Base-by-base conservation (phyloP, 2,113 vertebrate species). In the Cygnus buccinator region DNA sequence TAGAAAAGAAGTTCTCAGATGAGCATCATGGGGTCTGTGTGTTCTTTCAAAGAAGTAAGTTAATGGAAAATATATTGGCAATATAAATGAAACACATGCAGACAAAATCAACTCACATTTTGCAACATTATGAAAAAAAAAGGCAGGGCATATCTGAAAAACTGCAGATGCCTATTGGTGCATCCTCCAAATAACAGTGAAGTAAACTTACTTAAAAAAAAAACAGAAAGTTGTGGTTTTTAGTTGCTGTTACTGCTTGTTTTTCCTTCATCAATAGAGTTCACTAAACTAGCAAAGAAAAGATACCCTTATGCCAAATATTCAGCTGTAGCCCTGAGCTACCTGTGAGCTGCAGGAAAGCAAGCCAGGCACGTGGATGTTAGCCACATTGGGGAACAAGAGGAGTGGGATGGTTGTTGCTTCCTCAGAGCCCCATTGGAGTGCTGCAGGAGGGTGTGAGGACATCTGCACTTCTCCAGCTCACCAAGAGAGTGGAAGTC, bases 11-110 rank as follows among this genome's bases (percentile, higher is more conserved):
- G 13, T 57, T 81, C 58, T 79, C 39, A 73, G 39, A 76, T 73
- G 72, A 90, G 26, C 26, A 68, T 88, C 43, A 6, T 29, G 8
- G 43, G 29, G 35, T 66, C 43, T 85, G 6, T 0, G 2, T 79
- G 48, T 73, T 28, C 54, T 87, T 77, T 76, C 26, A 66, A 90
- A 91, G 67, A 67, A 5, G 6, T n/a, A 44, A 11, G 7, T n/a
- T 86, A 90, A 41, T 81, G 37, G 55, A 73, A 93, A 90, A 88
- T 71, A 46, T 23, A 77, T 66, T 79, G 65, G 12, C 15, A 90
- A 61, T 65, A 39, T 29, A 78, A 72, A 31, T 15, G 89, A 89
- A 94, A 70, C 46, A 70, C 16, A 63, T 59, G 44, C 67, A 83
- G 83, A 77, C 22, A 84, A 90, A 90, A 83, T 80, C 57, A 79